phyloP scores from a whole-genome alignment of 2,113 vertebrate species.

The Neogobius melanostomus region DNA sequence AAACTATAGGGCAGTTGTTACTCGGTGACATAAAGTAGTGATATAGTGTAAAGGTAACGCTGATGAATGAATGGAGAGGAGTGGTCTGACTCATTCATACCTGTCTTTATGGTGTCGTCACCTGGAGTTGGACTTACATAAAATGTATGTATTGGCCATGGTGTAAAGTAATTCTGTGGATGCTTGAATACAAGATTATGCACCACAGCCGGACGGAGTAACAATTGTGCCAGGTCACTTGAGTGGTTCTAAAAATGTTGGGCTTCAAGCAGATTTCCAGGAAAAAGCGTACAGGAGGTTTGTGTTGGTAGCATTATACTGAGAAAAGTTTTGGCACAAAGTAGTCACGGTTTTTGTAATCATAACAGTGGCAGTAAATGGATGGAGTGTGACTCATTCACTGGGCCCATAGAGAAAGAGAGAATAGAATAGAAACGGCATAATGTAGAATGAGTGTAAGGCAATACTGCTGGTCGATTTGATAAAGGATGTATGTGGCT shows the following conservation, averaged over 20 bases:
- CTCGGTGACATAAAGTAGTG: not conserved
- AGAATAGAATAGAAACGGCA: not conserved
- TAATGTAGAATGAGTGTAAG: not conserved
- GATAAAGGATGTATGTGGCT: no score
- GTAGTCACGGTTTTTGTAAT: not conserved
- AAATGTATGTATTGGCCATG: not conserved
- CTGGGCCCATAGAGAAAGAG: not conserved
- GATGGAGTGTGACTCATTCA: not conserved
- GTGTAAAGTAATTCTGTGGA: not conserved
- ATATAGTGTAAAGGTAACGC: not conserved
- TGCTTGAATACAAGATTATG: no score
- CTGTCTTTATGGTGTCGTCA: not conserved
- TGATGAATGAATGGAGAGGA: not conserved
- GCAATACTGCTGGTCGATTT: not conserved
- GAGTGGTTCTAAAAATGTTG: no score
- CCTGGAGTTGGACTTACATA: not conserved
- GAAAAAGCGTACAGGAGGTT: no score
- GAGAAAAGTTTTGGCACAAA: not conserved
- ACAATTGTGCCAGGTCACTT: no score
- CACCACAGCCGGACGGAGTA: no score
- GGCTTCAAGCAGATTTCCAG: no score
- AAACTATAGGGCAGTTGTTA: conserved; percentile 17
- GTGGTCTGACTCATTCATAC: not conserved
- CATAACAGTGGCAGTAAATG: not conserved
- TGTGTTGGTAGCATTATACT: no score